phyloP scores from a whole-genome alignment of 2,113 vertebrate genomes.

The Heloderma charlesbogerti region DNA sequence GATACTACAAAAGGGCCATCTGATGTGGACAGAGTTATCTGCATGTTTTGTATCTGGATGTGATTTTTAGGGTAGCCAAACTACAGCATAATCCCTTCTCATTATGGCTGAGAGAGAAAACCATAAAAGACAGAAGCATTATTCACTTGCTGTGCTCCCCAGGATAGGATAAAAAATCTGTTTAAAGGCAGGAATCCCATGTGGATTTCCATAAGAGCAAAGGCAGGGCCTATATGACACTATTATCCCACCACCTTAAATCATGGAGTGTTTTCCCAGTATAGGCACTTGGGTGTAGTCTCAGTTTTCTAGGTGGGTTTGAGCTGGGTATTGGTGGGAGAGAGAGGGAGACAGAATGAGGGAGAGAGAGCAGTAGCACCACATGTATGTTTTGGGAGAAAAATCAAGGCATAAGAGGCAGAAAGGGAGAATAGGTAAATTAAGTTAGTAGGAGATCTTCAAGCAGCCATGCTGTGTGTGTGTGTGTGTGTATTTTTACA shows the following conservation, averaged over 20 bases:
- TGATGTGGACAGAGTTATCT: background rate
- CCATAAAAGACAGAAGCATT: background rate
- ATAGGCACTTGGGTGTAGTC: background rate
- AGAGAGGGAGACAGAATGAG: background rate
- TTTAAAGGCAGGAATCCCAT: background rate
- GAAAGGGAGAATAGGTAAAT: background rate
- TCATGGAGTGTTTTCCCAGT: background rate
- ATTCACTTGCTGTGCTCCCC: background rate
- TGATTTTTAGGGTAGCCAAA: conserved; percentile 17
- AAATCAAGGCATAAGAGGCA: background rate
- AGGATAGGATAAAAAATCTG: background rate
- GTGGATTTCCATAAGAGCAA: background rate
- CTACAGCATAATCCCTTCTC: background rate
- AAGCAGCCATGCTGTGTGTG: background rate
- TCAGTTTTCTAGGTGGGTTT: background rate
- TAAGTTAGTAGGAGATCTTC: background rate
- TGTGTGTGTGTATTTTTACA: no score
- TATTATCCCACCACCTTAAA: background rate
- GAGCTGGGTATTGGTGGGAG: no score
- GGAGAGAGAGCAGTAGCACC: background rate
- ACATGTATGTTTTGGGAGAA: background rate
- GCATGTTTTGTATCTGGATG: background rate
- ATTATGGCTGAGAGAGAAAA: background rate
- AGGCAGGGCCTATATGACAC: background rate
- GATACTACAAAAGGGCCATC: conserved; percentile 46